A percentile compares a stretch with the other conserved stretches of the same genome.
phyloP scores from a whole-genome alignment of 2,888 invertebrate genomes.

The Lasioglossum figueresi region DNA sequence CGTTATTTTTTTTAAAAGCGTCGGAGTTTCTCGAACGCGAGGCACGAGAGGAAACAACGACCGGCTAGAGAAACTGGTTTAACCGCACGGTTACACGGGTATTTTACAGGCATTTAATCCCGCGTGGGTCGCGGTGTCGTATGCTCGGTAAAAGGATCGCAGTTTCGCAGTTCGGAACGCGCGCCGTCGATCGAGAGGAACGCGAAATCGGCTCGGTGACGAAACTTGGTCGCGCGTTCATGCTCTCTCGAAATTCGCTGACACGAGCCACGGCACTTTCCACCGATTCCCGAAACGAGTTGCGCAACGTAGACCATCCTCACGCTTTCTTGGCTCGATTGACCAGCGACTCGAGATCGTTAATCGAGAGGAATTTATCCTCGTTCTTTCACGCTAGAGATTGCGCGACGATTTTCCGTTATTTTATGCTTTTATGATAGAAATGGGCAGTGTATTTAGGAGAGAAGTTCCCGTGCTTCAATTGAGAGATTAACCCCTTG shows the following conservation, averaged over 20 bases:
- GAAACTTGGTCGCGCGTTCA: background rate
- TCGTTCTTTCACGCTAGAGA: too few relatives aligned
- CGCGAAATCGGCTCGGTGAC: background rate
- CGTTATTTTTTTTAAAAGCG: background rate
- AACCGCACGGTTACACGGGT: conserved; percentile 46
- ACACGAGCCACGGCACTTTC: background rate
- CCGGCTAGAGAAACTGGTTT: conserved; percentile 47
- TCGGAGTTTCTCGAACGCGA: background rate
- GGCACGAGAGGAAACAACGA: background rate
- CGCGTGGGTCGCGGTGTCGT: conserved; percentile 40
- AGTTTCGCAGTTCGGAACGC: background rate
- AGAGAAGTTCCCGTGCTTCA: too few relatives aligned
- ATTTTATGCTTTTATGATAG: too few relatives aligned
- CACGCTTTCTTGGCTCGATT: background rate
- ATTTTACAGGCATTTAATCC: conserved; percentile 48
- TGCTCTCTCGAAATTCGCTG: background rate
- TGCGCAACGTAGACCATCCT: background rate
- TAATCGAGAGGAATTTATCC: background rate
- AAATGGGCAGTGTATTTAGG: background rate
- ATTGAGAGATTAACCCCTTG: too few relatives aligned
- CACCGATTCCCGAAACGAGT: background rate
- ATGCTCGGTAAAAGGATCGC: conserved; percentile 54
- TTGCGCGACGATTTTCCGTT: background rate
- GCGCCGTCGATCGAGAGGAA: conserved; percentile 13
- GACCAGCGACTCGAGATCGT: background rate